These are phyloP conservation scores for Odontothrips loti DNA, from an alignment of 2,888 invertebrate genomes.

Conservation along the genomic window DNA sequence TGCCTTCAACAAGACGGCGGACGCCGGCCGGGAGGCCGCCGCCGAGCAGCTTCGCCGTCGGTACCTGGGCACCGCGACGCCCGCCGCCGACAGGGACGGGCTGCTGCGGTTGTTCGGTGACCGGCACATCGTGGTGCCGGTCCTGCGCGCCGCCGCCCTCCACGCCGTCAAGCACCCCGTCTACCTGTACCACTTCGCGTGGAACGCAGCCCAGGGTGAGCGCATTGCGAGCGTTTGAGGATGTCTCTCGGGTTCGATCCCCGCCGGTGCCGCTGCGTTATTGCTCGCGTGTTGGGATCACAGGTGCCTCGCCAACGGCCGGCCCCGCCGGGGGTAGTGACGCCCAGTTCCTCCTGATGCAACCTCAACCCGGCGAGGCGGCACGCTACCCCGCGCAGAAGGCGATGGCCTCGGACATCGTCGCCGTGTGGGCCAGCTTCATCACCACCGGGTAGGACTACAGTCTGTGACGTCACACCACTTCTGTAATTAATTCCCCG, in stretches of 20 bases:
- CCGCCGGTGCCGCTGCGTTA: not conserved
- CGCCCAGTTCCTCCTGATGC: not conserved
- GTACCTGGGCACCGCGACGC: not conserved
- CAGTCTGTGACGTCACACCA: not conserved
- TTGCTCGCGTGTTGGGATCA: not conserved
- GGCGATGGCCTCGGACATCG: not conserved
- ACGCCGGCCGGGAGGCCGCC: not conserved
- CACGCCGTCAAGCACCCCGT: conserved; percentile 7
- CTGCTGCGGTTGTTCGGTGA: not conserved
- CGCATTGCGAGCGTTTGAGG: not conserved
- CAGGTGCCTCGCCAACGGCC: not conserved
- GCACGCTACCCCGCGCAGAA: not conserved
- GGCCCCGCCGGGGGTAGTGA: not conserved
- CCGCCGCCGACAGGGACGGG: not conserved
- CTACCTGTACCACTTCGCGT: not conserved
- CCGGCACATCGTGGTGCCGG: conserved; percentile 1
- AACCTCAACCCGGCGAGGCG: not conserved
- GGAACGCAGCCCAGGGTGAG: not conserved
- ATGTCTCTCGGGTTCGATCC: not conserved
- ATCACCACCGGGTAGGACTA: not conserved
- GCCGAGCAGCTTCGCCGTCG: not conserved
- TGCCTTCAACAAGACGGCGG: conserved; percentile 11
- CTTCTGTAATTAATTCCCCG: not conserved
- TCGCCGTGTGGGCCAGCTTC: conserved; percentile 1
- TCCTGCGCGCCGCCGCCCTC: not conserved